Percentiles rank a stretch among this genome's conserved stretches.
Evolutionary conservation across 2,888 invertebrate species (phyloP).

Genomic region (Apamea monoglypha): DNA sequence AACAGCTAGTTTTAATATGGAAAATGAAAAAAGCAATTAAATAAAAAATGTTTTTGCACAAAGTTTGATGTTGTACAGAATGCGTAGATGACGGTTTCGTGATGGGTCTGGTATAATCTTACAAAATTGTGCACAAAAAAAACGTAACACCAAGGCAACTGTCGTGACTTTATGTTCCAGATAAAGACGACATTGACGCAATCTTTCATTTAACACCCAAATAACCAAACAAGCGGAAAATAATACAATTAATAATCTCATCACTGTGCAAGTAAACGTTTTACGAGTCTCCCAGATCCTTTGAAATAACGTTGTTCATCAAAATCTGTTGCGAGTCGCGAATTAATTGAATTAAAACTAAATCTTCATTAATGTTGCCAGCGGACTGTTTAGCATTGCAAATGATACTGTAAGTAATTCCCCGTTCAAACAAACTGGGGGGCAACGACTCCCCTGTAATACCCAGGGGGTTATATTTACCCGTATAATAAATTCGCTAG

Average conservation of each 20-base stretch:
- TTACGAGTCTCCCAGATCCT: slow-evolving; percentile 22
- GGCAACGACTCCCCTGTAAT: slow-evolving; percentile 23
- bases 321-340: slow-evolving; percentile 50
- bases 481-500: neutral
- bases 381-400: slow-evolving; percentile 56
- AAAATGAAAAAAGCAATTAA: no score
- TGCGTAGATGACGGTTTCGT: no score
- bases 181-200: neutral
- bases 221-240: slow-evolving; percentile 28
- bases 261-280: slow-evolving; percentile 22
- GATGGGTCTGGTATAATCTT: neutral
- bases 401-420: slow-evolving; percentile 43
- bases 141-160: neutral
- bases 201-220: neutral
- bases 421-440: slow-evolving; percentile 30
- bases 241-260: slow-evolving; percentile 36
- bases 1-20: no score
- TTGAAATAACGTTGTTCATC: slow-evolving; percentile 43
- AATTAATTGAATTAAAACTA: slow-evolving; percentile 61
- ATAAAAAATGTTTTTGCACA: no score
- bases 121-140: neutral
- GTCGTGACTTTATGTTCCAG: neutral
- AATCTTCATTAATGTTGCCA: slow-evolving; percentile 43
- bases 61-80: no score
- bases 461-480: neutral